phyloP scores from a whole-genome alignment of 2,113 vertebrate species.

The Bucco capensis region DNA sequence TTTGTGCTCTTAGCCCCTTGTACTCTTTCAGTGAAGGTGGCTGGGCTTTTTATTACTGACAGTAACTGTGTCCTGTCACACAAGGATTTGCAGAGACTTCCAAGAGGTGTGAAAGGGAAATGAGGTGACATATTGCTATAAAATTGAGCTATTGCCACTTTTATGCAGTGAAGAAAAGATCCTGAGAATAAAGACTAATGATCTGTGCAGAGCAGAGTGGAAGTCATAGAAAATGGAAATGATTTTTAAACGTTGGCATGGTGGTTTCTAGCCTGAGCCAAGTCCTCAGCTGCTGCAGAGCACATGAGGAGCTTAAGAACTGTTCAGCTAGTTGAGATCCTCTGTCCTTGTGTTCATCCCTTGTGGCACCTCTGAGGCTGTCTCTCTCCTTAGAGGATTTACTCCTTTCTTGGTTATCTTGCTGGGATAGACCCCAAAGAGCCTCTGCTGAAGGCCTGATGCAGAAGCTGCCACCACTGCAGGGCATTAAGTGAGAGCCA shows the following conservation, averaged over 20 bases:
- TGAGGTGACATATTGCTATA: background rate
- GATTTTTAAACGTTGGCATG: background rate
- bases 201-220: background rate
- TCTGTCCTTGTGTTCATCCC: background rate
- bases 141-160: background rate
- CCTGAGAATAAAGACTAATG: slow-evolving; percentile 43
- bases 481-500: rapidly evolving
- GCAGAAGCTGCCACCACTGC: background rate
- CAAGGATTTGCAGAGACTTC: background rate
- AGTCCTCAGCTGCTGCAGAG: background rate
- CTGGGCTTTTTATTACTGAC: background rate
- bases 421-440: background rate
- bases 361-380: background rate
- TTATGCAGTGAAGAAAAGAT: background rate
- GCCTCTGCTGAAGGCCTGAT: no score
- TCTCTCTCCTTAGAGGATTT: background rate
- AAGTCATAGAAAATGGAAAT: background rate
- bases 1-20: background rate
- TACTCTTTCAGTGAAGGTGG: background rate
- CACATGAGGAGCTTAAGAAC: slow-evolving; percentile 22
- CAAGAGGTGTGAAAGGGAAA: background rate
- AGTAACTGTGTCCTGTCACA: background rate
- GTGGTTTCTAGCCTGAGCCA: background rate
- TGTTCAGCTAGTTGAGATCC: slow-evolving; percentile 34
- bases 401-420: background rate